phyloP scores from a whole-genome alignment of 2,888 invertebrate species.

The Dinocampus coccinellae region DNA sequence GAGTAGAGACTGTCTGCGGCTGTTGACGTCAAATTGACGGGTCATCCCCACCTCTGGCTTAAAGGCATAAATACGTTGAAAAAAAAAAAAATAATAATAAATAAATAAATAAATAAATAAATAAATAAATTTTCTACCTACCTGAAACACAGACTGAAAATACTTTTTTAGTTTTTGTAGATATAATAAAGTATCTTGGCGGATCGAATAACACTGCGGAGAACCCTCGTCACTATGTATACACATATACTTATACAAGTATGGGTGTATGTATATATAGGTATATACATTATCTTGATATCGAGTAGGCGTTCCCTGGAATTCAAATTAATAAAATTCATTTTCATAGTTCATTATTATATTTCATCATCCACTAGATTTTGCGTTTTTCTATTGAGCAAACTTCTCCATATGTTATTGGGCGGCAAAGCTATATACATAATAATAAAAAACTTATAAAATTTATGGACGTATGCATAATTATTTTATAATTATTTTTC shows the following conservation, averaged over 20 bases:
- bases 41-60: not conserved
- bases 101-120: not conserved
- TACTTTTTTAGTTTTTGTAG: not conserved
- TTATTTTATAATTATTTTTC: not conserved
- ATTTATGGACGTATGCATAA: not conserved
- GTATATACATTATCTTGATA: slow-evolving; percentile 19
- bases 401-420: not conserved
- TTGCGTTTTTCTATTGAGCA: slow-evolving; percentile 6
- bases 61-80: not conserved
- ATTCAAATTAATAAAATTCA: slow-evolving; percentile 39
- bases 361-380: slow-evolving; percentile 15
- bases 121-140: not conserved
- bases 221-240: slow-evolving; percentile 37
- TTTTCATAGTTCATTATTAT: not conserved
- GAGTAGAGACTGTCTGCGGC: slow-evolving; percentile 33
- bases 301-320: slow-evolving; percentile 37
- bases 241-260: not conserved
- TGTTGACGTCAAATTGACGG: not conserved
- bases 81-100: not conserved
- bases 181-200: slow-evolving; percentile 22
- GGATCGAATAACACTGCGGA: slow-evolving; percentile 37
- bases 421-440: not conserved
- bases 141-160: slow-evolving; percentile 12
- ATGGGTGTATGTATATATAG: not conserved
- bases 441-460: not conserved